These are phyloP conservation scores for Sturnus vulgaris DNA, from an alignment of 2,113 vertebrate genomes.

Conservation along the genomic window DNA sequence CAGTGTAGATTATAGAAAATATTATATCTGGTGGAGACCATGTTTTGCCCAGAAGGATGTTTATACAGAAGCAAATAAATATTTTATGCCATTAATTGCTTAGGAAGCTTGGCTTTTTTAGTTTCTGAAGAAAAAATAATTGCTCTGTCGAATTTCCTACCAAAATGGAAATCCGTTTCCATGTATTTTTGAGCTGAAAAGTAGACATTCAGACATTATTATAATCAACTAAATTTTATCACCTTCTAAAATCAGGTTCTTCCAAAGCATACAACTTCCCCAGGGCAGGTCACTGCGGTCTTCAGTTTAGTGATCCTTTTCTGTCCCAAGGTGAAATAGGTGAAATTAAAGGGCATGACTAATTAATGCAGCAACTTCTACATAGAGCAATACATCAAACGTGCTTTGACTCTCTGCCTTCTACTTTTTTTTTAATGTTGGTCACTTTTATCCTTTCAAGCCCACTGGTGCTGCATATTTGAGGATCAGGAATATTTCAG, in stretches of 20 bases:
- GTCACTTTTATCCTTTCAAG: background rate
- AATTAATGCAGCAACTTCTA: background rate
- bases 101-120: background rate
- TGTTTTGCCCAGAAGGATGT: background rate
- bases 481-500: background rate
- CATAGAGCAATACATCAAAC: background rate
- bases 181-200: background rate
- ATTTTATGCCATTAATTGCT: background rate
- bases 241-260: background rate
- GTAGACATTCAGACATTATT: background rate
- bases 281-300: background rate
- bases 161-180: background rate
- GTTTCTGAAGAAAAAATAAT: background rate
- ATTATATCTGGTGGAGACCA: background rate
- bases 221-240: background rate
- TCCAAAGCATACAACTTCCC: background rate
- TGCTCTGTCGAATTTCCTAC: background rate
- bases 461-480: background rate
- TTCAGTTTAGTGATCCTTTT: background rate
- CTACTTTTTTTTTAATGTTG: background rate
- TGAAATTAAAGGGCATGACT: slow-evolving; percentile 25
- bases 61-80: background rate
- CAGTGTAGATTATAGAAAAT: background rate
- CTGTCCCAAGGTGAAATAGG: background rate
- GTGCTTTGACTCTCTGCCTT: background rate